Base-by-base conservation (phyloP, 2,113 vertebrate species). In the Falcunculus frontatus region DNA sequence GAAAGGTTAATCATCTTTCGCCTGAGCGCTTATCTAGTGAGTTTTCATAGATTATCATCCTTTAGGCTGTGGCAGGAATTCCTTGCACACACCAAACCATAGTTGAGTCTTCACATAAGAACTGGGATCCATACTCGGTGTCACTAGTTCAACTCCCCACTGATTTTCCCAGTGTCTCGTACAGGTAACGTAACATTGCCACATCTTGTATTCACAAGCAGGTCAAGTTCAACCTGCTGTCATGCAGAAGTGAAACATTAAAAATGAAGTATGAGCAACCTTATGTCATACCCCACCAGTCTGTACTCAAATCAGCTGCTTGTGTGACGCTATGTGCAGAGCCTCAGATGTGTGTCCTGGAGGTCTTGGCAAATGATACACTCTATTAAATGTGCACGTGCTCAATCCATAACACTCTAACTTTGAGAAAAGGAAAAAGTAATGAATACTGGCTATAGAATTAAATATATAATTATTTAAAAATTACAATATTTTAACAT, bases 331-430 rank as follows among this genome's bases (percentile, higher is more conserved):
- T 1, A 39, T 0, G 4, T 50, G 37, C n/a, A 70, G 73, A 77
- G 33, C 25, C 68, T 56, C 64, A 75, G 22, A 15, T 11, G 39
- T 7, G 6, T 14, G 7, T 17, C 77, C 60, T 60, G 17, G 33
- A 75, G 60, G 25, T 35, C 27, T 4, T n/a, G 42, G 67, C 62
- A 79, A 60, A 79, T 21, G 3, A 67, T 47, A 77, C 1, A 2
- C 10, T 62, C 19, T 23, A 13, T 33, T 41, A 75, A 75, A 53
- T 1, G 21, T 3, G 4, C 0, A 1, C 0, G 0, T n/a, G 37
- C 14, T 41, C 15, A 33, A 42, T 15, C 11, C 4, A 1, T 35
- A 87, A 25, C 1, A 3, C 49, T 67, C n/a, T 30, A 83, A 46
- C 20, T 78, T 17, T 11, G 23, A 79, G 21, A 65, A 14, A 44